Percentiles rank a stretch among this genome's conserved stretches.
phyloP scores from a whole-genome alignment of 1,140 invertebrate species.

The Myzus persicae region DNA sequence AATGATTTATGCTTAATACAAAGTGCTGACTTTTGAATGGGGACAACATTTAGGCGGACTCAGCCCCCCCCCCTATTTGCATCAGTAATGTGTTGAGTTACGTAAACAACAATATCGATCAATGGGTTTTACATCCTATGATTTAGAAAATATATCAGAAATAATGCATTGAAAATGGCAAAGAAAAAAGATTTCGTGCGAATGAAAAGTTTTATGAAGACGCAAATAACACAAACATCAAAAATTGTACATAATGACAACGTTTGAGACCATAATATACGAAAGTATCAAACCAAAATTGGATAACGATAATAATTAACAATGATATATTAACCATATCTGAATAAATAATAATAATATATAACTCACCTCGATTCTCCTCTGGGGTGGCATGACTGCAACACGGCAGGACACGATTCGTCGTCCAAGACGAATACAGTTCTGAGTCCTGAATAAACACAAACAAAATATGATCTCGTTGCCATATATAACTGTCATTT shows the following conservation, averaged over 20 bases:
- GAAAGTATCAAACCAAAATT: not conserved
- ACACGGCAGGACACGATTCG: slow-evolving; percentile 83
- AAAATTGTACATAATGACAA: too few species aligned
- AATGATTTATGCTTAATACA: too few species aligned
- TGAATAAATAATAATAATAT: not conserved
- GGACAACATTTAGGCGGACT: too few species aligned
- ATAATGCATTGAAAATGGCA: not conserved
- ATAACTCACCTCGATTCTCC: slow-evolving; percentile 78
- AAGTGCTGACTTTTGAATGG: too few species aligned
- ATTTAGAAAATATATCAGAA: not conserved
- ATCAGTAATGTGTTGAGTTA: not conserved
- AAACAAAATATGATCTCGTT: not conserved
- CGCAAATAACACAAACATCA: too few species aligned
- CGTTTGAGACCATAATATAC: too few species aligned
- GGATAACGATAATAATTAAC: not conserved
- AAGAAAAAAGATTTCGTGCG: not conserved
- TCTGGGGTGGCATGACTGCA: slow-evolving; percentile 89
- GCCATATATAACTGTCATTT: too few species aligned
- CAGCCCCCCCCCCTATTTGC: too few species aligned
- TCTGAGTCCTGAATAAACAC: slow-evolving; percentile 70
- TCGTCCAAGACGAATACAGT: slow-evolving; percentile 87
- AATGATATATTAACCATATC: not conserved
- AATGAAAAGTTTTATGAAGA: not conserved
- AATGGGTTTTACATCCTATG: not conserved
- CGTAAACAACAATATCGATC: not conserved